phyloP scores from a whole-genome alignment of 2,888 invertebrate species.

The Hyppa rectilinea region DNA sequence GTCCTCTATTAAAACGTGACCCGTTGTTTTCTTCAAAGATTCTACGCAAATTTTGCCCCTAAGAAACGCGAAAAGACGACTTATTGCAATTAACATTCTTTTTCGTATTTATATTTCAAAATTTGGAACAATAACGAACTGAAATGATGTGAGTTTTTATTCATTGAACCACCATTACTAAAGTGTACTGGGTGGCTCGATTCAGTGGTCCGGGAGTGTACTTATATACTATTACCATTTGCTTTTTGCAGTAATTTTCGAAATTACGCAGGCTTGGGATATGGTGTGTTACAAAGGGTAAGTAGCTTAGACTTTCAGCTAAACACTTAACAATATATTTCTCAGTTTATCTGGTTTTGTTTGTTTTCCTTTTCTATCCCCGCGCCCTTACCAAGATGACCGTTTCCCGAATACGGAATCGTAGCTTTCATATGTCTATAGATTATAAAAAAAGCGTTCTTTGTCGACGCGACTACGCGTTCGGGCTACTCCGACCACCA shows the following conservation, averaged over 20 bases:
- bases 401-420: neutral
- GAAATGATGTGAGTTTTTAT: no score
- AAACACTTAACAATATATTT: neutral
- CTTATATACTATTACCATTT: neutral
- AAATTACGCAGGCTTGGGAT: neutral
- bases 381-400: neutral
- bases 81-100: neutral
- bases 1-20: neutral
- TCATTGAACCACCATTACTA: no score
- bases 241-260: neutral
- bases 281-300: slow-evolving; percentile 4
- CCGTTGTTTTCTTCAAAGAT: neutral
- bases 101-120: neutral
- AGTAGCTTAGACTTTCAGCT: neutral
- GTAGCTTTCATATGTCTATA: no score
- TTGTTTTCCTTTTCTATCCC: neutral
- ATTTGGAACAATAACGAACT: no score
- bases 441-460: no score
- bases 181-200: no score
- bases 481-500: neutral
- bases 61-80: neutral
- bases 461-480: no score
- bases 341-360: neutral
- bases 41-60: neutral
- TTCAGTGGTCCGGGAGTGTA: no score